Evolutionary conservation across 30 jellyfish, hydroid and myxozoan species (phyloP).

Genomic region (Calvadosia cruxmelitensis): DNA sequence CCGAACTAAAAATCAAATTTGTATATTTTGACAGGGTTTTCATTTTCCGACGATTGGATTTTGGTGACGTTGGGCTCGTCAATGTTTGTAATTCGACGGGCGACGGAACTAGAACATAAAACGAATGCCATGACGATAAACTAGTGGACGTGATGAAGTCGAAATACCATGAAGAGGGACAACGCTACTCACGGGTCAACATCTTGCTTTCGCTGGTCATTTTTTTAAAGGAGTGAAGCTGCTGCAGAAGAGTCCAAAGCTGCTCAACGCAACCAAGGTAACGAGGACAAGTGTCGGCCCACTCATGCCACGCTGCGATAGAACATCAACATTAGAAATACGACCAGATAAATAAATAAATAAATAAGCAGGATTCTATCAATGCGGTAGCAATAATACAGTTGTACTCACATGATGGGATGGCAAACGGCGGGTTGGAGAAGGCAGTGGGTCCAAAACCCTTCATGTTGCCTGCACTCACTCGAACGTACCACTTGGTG

Average conservation of each 20-base stretch:
- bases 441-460: constrained; percentile 70
- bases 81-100: not conserved
- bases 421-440: constrained; percentile 82
- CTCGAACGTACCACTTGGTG: constrained; percentile 64
- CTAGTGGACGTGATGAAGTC: too few relatives aligned
- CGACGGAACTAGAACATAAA: not conserved
- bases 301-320: constrained; percentile 87
- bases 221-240: constrained; percentile 24
- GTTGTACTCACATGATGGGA: constrained; percentile 77
- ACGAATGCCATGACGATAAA: too few relatives aligned
- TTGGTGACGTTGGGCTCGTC: not conserved
- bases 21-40: constrained; percentile 69
- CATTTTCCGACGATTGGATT: constrained; percentile 4
- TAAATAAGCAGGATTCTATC: too few relatives aligned
- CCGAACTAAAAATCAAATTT: constrained; percentile 74
- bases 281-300: constrained; percentile 46
- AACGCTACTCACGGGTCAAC: not conserved
- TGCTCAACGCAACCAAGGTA: constrained; percentile 71
- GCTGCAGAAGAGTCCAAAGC: constrained; percentile 42
- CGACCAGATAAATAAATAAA: too few relatives aligned
- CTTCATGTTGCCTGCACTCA: constrained; percentile 76
- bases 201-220: not conserved
- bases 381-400: not conserved
- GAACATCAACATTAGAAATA: constrained; percentile 9
- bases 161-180: too few relatives aligned